These are phyloP conservation scores for Parnassius apollo DNA, from an alignment of 2,888 invertebrate genomes.

Conservation along the genomic window DNA sequence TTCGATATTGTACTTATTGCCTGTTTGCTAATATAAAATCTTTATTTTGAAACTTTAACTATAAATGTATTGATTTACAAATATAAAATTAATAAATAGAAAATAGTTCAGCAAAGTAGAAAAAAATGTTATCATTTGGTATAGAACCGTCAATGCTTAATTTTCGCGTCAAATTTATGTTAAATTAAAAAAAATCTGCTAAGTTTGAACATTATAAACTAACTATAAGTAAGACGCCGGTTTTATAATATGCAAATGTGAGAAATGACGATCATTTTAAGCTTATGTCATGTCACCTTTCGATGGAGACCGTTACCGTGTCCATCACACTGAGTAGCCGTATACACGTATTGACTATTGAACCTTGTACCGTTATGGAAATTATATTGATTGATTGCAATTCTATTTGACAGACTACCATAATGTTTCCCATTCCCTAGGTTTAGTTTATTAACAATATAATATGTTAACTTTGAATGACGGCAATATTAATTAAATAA, in stretches of 20 bases:
- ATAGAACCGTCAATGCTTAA: too few species aligned
- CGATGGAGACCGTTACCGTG: constrained; percentile 6
- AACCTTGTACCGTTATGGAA: constrained; percentile 13
- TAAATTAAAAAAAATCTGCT: too few species aligned
- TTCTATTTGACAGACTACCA: not conserved
- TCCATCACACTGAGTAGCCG: constrained; percentile 7
- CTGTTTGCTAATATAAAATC: not conserved
- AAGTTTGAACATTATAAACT: too few species aligned
- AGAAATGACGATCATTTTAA: constrained; percentile 18
- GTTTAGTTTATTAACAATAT: too few species aligned
- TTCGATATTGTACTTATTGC: constrained; percentile 13
- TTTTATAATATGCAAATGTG: constrained; percentile 11
- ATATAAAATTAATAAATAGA: too few species aligned
- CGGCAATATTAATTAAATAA: too few species aligned
- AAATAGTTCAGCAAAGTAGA: too few species aligned
- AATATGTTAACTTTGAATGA: too few species aligned
- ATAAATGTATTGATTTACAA: not conserved
- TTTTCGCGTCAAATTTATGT: too few species aligned
- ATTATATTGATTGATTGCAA: constrained; percentile 1
- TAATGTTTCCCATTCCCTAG: too few species aligned
- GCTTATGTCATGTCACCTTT: constrained; percentile 5
- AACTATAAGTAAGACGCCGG: too few species aligned
- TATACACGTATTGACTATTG: not conserved
- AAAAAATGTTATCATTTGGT: too few species aligned
- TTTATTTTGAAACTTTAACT: not conserved